Base-by-base conservation (phyloP, 1,140 invertebrate species). In the Drosophila arawakana region DNA sequence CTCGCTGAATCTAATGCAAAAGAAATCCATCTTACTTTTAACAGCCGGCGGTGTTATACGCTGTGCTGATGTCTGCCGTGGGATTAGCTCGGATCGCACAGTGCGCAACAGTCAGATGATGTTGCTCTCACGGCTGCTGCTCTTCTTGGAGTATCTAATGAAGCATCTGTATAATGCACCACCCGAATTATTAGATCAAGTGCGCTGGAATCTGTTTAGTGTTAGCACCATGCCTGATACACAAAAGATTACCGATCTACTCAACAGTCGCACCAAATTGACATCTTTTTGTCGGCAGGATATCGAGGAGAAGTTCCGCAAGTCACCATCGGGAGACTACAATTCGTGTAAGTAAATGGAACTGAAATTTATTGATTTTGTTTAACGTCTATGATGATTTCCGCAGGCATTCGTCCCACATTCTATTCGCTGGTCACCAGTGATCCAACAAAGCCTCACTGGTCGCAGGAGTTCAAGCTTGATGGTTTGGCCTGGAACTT, bases 401-500 rank as follows among this genome's bases (percentile, higher is more conserved):
- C 63, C 60, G 3, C 25, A 92, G 91, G 63, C 21, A 91, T 92
- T 59, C 81, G 91, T n/a, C 92, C 92, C 7, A 92, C 91, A 0
- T 92, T 92, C 57, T 92, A 92, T 73, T 91, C 91, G 0, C 57
- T 92, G 10, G 81, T 91, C 11, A 70, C 75, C 3, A 46, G 76
- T 0, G 91, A 92, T 66, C 68, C 80, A 0, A 52, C 69, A 0
- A 90, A 76, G 13, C 61, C 76, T 1, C 55, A 84, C 9, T 79
- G 80, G 67, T 93, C 95, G 80, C 96, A 97, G 81, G 95, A 95
- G 21, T 97, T 96, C 3, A 98, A 98, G 93, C 93, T 99, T 41
- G 98, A 99, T 93, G 98, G 98, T 21, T 93, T 99, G 92, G 98
- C 98, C 2, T 97, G 97, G 91, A 98, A 97, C 93, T 98, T 98